Evolutionary conservation across 2,888 invertebrate species (phyloP).

Genomic region (Ptilodon capucinus): DNA sequence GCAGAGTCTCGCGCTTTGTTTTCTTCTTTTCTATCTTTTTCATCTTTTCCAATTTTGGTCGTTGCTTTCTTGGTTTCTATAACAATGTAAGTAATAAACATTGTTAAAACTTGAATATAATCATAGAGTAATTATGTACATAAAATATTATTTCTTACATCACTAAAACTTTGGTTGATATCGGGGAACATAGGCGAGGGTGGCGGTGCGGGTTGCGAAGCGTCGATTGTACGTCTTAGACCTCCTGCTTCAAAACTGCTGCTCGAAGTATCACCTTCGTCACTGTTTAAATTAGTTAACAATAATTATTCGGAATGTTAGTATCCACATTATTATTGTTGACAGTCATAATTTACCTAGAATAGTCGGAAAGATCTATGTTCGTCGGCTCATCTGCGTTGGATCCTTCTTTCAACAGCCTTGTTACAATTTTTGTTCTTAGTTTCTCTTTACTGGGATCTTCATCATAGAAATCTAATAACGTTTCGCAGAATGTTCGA

Average conservation of each 20-base stretch:
- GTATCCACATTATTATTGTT: not conserved
- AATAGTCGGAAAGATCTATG: slow-evolving; percentile 93
- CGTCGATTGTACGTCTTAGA: slow-evolving; percentile 77
- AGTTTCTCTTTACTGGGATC: slow-evolving; percentile 92
- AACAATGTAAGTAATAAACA: slow-evolving; percentile 18
- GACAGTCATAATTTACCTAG: slow-evolving; percentile 82
- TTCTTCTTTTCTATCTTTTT: slow-evolving; percentile 72
- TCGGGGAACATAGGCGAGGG: slow-evolving; percentile 85
- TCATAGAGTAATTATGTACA: too few species aligned
- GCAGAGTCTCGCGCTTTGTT: slow-evolving; percentile 81
- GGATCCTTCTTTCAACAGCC: slow-evolving; percentile 91
- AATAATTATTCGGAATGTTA: not conserved
- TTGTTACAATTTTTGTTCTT: slow-evolving; percentile 90
- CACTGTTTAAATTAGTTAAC: slow-evolving; percentile 74
- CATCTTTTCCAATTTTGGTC: slow-evolving; percentile 69
- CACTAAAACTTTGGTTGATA: slow-evolving; percentile 54
- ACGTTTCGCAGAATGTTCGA: slow-evolving; percentile 94
- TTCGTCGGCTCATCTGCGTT: slow-evolving; percentile 95
- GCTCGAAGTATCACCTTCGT: slow-evolving; percentile 90
- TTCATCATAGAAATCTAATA: slow-evolving; percentile 95
- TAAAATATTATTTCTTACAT: slow-evolving; percentile 48
- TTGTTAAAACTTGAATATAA: not conserved
- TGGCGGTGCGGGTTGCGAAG: slow-evolving; percentile 84
- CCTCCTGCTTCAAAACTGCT: slow-evolving; percentile 87
- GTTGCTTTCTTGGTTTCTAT: slow-evolving; percentile 63